Evolutionary conservation across 2,113 vertebrate genomes (phyloP).

Genomic region (Thinocorus orbignyianus): DNA sequence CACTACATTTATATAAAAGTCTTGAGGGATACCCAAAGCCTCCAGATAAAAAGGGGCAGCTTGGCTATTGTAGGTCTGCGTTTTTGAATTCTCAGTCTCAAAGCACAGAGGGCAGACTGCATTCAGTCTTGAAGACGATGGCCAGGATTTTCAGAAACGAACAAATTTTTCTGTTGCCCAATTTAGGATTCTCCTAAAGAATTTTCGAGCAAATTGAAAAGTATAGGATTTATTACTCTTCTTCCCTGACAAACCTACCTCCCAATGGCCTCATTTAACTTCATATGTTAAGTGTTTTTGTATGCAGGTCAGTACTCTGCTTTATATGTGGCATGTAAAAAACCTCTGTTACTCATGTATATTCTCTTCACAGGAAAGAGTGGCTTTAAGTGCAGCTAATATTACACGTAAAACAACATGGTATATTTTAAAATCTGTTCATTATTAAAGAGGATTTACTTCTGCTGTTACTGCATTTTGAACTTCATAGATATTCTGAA

Average conservation of each 20-base stretch:
- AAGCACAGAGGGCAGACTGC: slow-evolving; percentile 23
- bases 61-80: slow-evolving; percentile 25
- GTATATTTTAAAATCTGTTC: background rate
- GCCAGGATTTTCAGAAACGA: background rate
- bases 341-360: background rate
- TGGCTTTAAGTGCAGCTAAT: background rate
- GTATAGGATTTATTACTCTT: background rate
- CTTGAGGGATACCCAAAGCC: slow-evolving; percentile 57
- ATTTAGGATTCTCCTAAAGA: background rate
- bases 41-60: slow-evolving; percentile 61
- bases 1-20: slow-evolving; percentile 68
- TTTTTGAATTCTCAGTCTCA: slow-evolving; percentile 46
- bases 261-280: background rate
- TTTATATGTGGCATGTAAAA: background rate
- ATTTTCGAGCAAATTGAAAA: background rate
- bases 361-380: background rate
- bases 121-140: background rate
- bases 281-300: background rate
- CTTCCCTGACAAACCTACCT: background rate
- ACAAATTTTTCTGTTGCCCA: background rate
- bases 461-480: background rate
- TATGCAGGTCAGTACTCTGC: background rate
- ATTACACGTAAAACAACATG: background rate
- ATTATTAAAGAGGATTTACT: background rate
- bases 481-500: background rate